These are phyloP conservation scores for Tursiops truncatus DNA, from an alignment of 2,113 vertebrate genomes.

Conservation along the genomic window DNA sequence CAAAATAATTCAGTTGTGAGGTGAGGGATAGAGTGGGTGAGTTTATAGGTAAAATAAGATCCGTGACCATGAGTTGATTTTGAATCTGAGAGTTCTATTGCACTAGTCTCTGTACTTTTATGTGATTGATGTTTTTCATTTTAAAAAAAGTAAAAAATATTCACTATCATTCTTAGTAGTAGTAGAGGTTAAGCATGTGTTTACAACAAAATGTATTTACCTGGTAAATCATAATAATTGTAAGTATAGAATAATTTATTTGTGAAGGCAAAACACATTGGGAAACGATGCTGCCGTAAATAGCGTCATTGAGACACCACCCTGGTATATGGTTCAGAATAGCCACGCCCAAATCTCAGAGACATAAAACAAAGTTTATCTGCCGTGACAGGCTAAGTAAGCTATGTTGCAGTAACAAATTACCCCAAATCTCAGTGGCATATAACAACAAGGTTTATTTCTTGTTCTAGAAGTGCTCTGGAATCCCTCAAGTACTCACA, in stretches of 20 bases:
- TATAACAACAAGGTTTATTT: not conserved
- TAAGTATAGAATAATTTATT: not conserved
- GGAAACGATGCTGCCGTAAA: not conserved
- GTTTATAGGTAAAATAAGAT: not conserved
- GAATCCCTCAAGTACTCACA: not conserved
- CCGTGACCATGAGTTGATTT: not conserved
- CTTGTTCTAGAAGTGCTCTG: not conserved
- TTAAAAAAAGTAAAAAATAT: not conserved
- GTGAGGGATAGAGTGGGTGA: not conserved
- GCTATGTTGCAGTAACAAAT: not conserved
- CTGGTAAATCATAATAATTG: not conserved
- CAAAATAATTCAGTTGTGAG: not conserved
- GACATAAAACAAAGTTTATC: not conserved
- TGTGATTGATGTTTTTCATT: not conserved
- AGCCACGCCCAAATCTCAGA: not conserved
- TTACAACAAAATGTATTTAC: not conserved
- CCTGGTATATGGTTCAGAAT: not conserved
- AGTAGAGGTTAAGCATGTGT: not conserved
- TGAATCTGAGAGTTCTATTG: not conserved
- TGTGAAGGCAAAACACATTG: not conserved
- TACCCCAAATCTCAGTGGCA: not conserved
- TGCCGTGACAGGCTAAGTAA: not conserved
- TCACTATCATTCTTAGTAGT: not conserved
- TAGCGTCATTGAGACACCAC: not conserved
- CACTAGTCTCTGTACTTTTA: not conserved